phyloP scores from a whole-genome alignment of 2,797 vertebrate genomes.

The Coracias cyanogaster region DNA sequence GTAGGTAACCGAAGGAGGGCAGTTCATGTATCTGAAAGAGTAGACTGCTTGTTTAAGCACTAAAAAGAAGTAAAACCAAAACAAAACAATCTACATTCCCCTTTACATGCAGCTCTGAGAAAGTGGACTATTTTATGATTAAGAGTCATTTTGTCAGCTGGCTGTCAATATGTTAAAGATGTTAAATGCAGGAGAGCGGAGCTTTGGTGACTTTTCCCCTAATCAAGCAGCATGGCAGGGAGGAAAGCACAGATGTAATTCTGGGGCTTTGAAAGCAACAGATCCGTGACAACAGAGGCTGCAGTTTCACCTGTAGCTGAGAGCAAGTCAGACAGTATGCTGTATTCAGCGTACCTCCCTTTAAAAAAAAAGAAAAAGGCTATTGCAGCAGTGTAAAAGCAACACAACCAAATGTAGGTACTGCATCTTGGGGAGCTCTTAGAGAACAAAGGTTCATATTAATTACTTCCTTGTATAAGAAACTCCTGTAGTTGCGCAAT shows the following conservation, averaged over 20 bases:
- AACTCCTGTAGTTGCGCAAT: not conserved
- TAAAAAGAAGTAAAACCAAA: not conserved
- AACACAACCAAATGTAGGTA: not conserved
- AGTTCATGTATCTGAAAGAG: not conserved
- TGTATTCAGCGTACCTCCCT: not conserved
- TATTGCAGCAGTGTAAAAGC: not conserved
- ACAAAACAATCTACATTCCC: not conserved
- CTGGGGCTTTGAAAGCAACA: not conserved
- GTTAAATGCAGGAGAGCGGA: not conserved
- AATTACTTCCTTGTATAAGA: not conserved
- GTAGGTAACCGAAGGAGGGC: not conserved
- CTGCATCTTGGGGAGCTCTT: not conserved
- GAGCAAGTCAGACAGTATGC: not conserved
- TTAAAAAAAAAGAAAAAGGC: not conserved
- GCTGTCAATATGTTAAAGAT: conserved; percentile 22
- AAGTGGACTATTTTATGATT: not conserved
- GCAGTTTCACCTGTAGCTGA: conserved; percentile 15
- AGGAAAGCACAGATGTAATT: not conserved
- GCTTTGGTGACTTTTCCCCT: not conserved
- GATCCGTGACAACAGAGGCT: not conserved
- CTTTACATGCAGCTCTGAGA: not conserved
- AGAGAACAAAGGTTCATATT: accelerated
- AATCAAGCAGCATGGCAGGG: not conserved
- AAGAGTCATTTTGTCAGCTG: conserved; percentile 15
- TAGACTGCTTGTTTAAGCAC: not conserved